phyloP scores from a whole-genome alignment of 2,113 vertebrate genomes.

The Chaetorhynchus papuensis region DNA sequence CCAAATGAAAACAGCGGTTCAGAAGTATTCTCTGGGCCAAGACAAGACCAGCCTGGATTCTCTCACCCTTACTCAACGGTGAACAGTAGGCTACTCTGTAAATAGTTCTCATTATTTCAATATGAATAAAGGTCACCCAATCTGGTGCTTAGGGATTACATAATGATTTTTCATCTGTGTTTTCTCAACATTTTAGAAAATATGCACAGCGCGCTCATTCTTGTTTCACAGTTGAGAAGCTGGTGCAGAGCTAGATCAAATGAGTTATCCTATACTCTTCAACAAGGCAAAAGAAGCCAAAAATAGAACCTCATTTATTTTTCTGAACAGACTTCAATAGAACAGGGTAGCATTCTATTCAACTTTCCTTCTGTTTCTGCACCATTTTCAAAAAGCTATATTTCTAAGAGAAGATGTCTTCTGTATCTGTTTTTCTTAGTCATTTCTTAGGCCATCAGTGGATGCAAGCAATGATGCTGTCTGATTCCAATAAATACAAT shows the following conservation, averaged over 20 bases:
- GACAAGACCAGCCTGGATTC: conserved; percentile 4
- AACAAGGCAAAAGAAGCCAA: background rate
- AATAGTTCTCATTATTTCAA: conserved; percentile 7
- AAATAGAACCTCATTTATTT: background rate
- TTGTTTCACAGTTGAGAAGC: background rate
- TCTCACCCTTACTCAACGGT: background rate
- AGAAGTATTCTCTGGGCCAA: background rate
- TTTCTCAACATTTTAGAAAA: background rate
- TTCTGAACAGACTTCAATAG: background rate
- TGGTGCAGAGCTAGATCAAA: background rate
- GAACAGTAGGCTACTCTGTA: background rate
- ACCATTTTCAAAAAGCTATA: background rate
- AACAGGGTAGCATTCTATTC: background rate
- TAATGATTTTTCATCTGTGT: background rate
- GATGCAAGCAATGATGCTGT: background rate
- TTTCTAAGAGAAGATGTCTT: background rate
- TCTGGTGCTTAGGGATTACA: background rate
- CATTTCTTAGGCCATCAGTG: background rate
- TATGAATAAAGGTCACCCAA: background rate
- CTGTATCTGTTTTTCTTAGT: background rate
- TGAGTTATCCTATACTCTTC: background rate
- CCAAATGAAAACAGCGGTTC: background rate
- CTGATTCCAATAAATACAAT: background rate
- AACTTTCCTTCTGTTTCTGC: background rate
- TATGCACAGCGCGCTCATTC: background rate